Conservation (phyloP, 2,113 vertebrate genomes). For the Pelusios castaneus region DNA sequence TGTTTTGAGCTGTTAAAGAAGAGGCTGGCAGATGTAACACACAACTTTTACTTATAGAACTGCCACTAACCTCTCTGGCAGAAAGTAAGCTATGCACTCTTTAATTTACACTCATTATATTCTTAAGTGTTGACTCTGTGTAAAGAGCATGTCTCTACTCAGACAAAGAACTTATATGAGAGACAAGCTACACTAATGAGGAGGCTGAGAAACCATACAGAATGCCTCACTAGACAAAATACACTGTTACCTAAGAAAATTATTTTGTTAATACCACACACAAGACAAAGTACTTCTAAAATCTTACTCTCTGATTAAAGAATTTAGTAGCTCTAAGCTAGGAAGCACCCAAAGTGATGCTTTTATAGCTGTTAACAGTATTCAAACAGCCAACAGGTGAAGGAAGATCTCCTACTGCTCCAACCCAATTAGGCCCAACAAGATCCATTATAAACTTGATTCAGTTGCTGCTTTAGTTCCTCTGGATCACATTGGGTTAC, state of each 20-base stretch:
- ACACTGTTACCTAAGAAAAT: neutral
- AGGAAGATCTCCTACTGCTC: neutral
- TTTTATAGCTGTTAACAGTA: neutral
- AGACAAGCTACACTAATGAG: neutral
- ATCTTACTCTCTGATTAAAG: neutral
- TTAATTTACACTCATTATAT: neutral
- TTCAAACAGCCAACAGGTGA: neutral
- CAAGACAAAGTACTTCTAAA: neutral
- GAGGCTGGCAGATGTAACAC: neutral
- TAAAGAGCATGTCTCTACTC: neutral
- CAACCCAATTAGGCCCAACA: neutral
- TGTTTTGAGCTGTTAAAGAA: neutral
- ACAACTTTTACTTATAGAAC: neutral
- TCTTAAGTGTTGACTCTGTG: neutral
- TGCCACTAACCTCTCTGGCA: neutral
- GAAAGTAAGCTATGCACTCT: neutral
- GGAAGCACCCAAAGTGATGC: neutral
- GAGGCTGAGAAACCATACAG: neutral
- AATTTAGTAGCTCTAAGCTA: neutral
- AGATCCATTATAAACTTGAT: neutral
- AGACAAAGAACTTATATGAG: neutral
- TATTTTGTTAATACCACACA: neutral
- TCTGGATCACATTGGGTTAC: neutral
- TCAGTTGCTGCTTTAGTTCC: neutral
- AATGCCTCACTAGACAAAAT: neutral